These are phyloP conservation scores for Meloidogyne chitwoodi DNA, from an alignment of 1,140 invertebrate genomes.

Conservation along the genomic window DNA sequence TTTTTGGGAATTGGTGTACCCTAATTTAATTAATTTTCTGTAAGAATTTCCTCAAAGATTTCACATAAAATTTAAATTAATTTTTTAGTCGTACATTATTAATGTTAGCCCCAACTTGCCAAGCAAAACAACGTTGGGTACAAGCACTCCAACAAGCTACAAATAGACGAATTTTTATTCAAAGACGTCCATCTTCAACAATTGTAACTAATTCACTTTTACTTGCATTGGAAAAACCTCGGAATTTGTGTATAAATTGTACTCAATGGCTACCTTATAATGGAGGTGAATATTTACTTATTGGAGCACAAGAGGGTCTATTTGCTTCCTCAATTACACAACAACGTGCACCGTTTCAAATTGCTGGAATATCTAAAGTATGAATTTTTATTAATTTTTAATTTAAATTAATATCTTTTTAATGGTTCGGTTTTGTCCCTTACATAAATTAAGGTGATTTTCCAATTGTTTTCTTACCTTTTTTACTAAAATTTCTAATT, in stretches of 20 bases:
- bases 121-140: conserved; percentile 39
- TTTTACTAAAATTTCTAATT: background rate
- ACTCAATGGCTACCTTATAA: conserved; percentile 16
- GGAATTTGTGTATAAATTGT: conserved; percentile 23
- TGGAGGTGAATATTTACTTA: conserved; percentile 23
- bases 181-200: conserved; percentile 16
- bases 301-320: conserved; percentile 29
- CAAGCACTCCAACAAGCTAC: conserved; percentile 22
- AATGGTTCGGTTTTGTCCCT: too few relatives aligned
- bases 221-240: conserved; percentile 23
- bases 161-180: conserved; percentile 33
- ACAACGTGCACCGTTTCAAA: conserved; percentile 24
- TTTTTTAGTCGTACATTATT: conserved; percentile 28
- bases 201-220: conserved; percentile 7
- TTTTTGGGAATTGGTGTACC: too few relatives aligned
- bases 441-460: too few relatives aligned
- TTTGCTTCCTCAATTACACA: conserved; percentile 24
- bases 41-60: background rate
- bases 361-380: conserved; percentile 19
- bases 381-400: conserved; percentile 7
- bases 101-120: conserved; percentile 29
- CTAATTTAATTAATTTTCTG: too few relatives aligned
- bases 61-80: background rate
- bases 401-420: too few relatives aligned
- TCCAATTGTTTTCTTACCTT: too few relatives aligned